Evolutionary conservation across 2,113 vertebrate genomes (phyloP), one percentile per base, ranked within the genome.

Genomic region (Phyllopteryx taeniolatus): DNA sequence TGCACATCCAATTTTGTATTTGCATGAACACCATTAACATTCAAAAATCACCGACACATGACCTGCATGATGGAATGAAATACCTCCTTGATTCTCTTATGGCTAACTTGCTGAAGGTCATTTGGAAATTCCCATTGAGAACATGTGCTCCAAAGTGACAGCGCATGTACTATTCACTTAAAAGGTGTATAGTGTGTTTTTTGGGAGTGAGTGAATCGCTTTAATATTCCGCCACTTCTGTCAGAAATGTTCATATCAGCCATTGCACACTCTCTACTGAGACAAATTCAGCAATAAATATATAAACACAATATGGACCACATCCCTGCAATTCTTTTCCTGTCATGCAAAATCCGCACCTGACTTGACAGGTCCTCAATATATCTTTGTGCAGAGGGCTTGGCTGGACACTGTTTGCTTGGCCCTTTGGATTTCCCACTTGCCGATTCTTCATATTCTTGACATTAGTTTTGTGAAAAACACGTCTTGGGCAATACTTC

Each of bases 361-460:
- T 46, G 70, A 60, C 70, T 71, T 75, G 77, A 76, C 59, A 73
- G 57, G 68, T 69, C 64, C 69, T 66, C 5, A n/a, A 54, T 56
- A 73, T 49, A 81, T 82, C 79, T 78, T 73, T n/a, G 74, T 76
- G 75, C 54, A 11, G 8, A 73, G 44, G 46, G 60, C 35, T 68
- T 63, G 62, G 61, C 80, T 73, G 62, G 60, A 65, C 51, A 43
- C 35, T 74, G 66, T 67, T 78, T 63, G 49, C 73, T 70, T 17
- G 60, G 62, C 70, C 78, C 72, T 65, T 20, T 31, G 39, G 65
- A 61, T 81, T 78, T 74, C 74, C 76, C 51, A 6, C 81, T 71
- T 77, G 85, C 70, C 78, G 79, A 68, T 77, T 33, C 39, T 7
- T 42, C 11, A n/a, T 79, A 77, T 78, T 83, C 56, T 79, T 71